Base-by-base conservation (phyloP, 2,888 invertebrate species). In the Lasioglossum malachurum region DNA sequence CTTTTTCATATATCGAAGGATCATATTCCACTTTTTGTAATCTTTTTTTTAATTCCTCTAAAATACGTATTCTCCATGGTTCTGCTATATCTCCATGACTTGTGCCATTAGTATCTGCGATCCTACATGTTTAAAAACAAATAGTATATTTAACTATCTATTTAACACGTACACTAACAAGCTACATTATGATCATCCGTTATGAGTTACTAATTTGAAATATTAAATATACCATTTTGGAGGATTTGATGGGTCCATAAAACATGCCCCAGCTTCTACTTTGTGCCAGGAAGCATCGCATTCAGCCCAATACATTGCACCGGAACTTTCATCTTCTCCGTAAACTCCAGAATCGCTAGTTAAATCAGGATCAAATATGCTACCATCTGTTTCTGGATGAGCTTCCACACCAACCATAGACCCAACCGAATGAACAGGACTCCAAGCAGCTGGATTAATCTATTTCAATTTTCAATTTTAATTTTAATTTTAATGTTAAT, bases 401-500 rank as follows among this genome's bases (percentile, higher is more conserved):
- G 97, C 98, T 95, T 98, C 98, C 93, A 97, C 97, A 2, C 98
- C 98, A 3, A 96, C 95, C 95, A 98, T 97, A 41, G 98, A 98
- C 16, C 98, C 98, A 14, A 98, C 98, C 93, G 98, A 98, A 88
- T 98, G 96, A n/a, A 98, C 98, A 31, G 98, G 98, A 93, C 98
- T 98, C 98, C 98, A 98, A 46, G 98, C 98, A 92, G 98, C 96
- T 35, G 98, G 98, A 95, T 98, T 98, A 92, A 95, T 93, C 95
- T 94, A 78, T 82, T 82, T 60, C 19, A 60, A 74, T 60, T 64
- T 57, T 16, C 16, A 23, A 64, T 10, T 67, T 75, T 23, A 23
- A 53, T 53, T 53, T 53, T 27, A 76, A 53, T 53, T 53, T 53
- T 27, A 76, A 60, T 82, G n/a, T 49, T 14, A 16, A 71, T 23